Conservation (phyloP, 2,113 vertebrate species). For the Hypomesus transpacificus region DNA sequence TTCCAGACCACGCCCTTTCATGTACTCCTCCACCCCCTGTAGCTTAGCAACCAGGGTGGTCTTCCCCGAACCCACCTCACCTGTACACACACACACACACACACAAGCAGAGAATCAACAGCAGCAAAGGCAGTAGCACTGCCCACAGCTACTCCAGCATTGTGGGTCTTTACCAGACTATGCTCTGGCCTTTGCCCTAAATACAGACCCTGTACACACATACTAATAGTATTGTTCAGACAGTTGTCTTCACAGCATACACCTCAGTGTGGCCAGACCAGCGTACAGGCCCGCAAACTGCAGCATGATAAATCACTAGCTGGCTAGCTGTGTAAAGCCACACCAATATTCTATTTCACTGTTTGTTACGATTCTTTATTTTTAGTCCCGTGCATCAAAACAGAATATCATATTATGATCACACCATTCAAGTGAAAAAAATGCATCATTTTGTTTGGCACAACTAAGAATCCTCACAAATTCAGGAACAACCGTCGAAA, state of each 20-base stretch:
- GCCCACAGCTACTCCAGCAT: background rate
- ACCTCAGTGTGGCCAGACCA: background rate
- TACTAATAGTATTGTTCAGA: background rate
- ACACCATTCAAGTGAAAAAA: too few species aligned
- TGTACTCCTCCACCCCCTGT: constrained; percentile 93
- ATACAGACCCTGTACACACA: too few species aligned
- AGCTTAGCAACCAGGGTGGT: constrained; percentile 95
- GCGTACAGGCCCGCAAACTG: background rate
- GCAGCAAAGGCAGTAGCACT: background rate
- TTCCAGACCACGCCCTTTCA: constrained; percentile 96
- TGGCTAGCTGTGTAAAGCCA: too few species aligned
- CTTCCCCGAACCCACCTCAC: constrained; percentile 97
- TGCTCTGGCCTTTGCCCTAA: too few species aligned
- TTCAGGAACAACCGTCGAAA: background rate
- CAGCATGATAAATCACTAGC: too few species aligned
- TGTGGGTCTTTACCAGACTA: too few species aligned
- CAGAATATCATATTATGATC: too few species aligned
- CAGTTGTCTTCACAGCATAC: background rate
- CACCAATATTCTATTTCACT: too few species aligned
- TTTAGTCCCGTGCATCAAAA: too few species aligned
- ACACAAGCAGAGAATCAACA: constrained; percentile 3
- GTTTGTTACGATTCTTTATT: too few species aligned
- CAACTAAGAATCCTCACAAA: background rate
- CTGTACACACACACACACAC: constrained; percentile 69
- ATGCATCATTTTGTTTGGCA: too few species aligned